Evolutionary conservation across 2,113 vertebrate genomes (phyloP).

Genomic region (Actenoides hombroni): DNA sequence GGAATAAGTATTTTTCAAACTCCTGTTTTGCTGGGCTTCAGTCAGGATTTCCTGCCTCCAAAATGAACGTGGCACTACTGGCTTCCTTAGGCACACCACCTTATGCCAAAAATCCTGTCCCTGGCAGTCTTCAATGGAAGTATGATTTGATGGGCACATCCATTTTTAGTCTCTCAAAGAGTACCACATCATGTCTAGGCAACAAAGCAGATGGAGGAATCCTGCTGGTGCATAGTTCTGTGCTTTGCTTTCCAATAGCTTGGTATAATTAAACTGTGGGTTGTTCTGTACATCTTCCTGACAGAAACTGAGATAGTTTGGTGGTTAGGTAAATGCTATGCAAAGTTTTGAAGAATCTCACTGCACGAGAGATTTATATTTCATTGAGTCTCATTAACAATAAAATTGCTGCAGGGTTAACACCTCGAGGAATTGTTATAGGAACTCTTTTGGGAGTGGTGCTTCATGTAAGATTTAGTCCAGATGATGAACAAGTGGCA

Average conservation of each 20-base stretch:
- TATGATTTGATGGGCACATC: neutral
- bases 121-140: neutral
- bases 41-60: neutral
- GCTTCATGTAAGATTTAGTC: slow-evolving; percentile 79
- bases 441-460: slow-evolving; percentile 76
- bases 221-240: neutral
- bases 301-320: neutral
- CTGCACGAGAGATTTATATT: neutral
- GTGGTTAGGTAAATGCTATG: neutral
- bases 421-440: slow-evolving; percentile 76
- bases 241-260: neutral
- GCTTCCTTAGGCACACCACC: neutral
- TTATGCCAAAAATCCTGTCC: neutral
- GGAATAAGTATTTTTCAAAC: neutral
- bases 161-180: neutral
- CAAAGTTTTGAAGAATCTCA: neutral
- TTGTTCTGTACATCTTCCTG: neutral
- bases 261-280: neutral
- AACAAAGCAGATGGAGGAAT: neutral
- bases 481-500: slow-evolving; percentile 74
- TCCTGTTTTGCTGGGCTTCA: neutral
- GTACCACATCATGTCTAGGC: neutral
- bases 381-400: neutral
- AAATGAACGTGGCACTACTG: neutral
- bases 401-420: slow-evolving; percentile 69